These are phyloP conservation scores for Diorhabda carinulata DNA, from an alignment of 1,140 invertebrate species.

Conservation along the genomic window DNA sequence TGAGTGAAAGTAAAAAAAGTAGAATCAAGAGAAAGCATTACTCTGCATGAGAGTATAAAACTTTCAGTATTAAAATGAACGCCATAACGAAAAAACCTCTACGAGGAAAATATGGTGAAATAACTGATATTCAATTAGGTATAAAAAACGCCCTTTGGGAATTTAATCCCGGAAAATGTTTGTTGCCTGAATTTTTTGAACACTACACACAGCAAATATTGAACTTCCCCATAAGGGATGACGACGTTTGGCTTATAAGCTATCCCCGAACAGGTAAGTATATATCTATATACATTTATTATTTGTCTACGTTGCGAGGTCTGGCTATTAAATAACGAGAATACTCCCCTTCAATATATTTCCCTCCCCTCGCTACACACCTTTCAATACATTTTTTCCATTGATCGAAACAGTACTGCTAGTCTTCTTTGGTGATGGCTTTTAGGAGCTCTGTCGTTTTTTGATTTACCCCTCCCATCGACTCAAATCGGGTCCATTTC, in stretches of 20 bases:
- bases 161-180: slow-evolving; percentile 63
- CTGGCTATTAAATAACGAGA: no score
- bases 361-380: no score
- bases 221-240: slow-evolving; percentile 61
- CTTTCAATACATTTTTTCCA: no score
- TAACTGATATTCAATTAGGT: slow-evolving; percentile 64
- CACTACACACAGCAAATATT: slow-evolving; percentile 65
- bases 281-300: neutral
- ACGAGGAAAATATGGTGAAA: slow-evolving; percentile 56
- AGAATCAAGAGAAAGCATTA: no score
- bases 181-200: slow-evolving; percentile 64
- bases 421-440: no score
- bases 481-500: no score
- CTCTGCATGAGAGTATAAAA: neutral
- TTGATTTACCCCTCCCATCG: no score
- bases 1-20: no score
- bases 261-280: slow-evolving; percentile 72
- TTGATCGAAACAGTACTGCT: no score
- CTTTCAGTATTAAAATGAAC: neutral
- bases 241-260: slow-evolving; percentile 77
- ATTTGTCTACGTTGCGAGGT: no score
- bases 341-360: no score
- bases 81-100: slow-evolving; percentile 48
- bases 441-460: no score
- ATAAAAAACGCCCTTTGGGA: slow-evolving; percentile 64